These are phyloP conservation scores for Cordilura impudica DNA, from an alignment of 2,888 invertebrate genomes.

Conservation along the genomic window DNA sequence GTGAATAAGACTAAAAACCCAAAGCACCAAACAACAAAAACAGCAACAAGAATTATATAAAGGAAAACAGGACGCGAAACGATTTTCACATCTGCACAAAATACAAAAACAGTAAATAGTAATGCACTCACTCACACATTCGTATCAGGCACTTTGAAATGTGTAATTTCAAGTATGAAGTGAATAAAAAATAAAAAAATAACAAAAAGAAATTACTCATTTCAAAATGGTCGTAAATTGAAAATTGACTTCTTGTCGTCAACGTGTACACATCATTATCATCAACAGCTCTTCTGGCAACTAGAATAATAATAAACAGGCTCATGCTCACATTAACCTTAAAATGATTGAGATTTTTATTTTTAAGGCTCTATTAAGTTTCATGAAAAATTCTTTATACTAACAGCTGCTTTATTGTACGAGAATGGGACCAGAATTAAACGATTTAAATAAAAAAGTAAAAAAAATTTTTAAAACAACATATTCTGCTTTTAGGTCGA, in stretches of 20 bases:
- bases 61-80: constrained; percentile 50
- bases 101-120: too few species aligned
- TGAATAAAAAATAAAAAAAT: not conserved
- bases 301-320: constrained; percentile 32
- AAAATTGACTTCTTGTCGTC: constrained; percentile 75
- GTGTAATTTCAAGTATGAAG: constrained; percentile 8
- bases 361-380: too few species aligned
- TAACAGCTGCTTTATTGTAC: too few species aligned
- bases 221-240: constrained; percentile 76
- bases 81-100: constrained; percentile 64
- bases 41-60: constrained; percentile 7
- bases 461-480: too few species aligned
- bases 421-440: too few species aligned
- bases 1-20: constrained; percentile 29
- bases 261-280: constrained; percentile 56
- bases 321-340: constrained; percentile 6
- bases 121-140: constrained; percentile 4
- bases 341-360: not conserved
- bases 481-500: too few species aligned
- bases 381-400: too few species aligned
- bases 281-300: constrained; percentile 31
- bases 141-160: constrained; percentile 2
- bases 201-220: constrained; percentile 72
- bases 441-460: too few species aligned
- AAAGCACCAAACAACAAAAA: too few species aligned